Base-by-base conservation (phyloP, 2,888 invertebrate species). In the Chironomus riparius region DNA sequence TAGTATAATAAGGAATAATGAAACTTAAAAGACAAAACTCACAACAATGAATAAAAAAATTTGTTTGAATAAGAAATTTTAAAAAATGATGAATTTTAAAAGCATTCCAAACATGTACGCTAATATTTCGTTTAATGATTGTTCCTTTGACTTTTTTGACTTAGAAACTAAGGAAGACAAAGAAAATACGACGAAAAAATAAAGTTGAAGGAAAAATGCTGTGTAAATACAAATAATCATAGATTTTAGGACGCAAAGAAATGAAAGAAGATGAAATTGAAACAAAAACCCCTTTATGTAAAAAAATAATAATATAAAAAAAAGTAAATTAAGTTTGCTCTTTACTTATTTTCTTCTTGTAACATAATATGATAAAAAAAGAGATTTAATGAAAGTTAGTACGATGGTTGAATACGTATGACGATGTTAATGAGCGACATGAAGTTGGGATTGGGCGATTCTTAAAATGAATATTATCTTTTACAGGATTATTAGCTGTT, bases 31-130 rank as follows among this genome's bases (percentile, higher is more conserved):
- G 15, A 56, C n/a, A 15, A 56, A 56, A 56, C n/a, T 18, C n/a
- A 7, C 4, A 13, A 50, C 50, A 50, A 50, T n/a, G 18, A 15
- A 24, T 12, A 21, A 18, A 22, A 15, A 22, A 13, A 65, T 24
- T 65, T 65, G 65, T 65, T 21, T 65, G 21, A 2, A 24, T 65
- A 21, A 24, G 21, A 18, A 71, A 48, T 24, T 50, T 50, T 61
- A 24, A 72, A 50, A 38, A 50, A 72, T 70, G 47, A 68, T 12
- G 48, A 71, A 15, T 38, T 28, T 70, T 70, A 24, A 74, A 74
- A 65, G 13, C 74, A 74, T 74, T 74, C 74, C 74, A 74, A 74
- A 74, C 74, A 74, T 74, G 74, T 68, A 72, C 70, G 70, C 56
- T 47, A 68, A 65, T 24, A 65, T 65, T 24, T 65, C 12, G 13